A percentile compares a stretch with the other conserved stretches of the same genome.
phyloP scores from a whole-genome alignment of 2,888 invertebrate species.

The Kryphioiulus occultus region DNA sequence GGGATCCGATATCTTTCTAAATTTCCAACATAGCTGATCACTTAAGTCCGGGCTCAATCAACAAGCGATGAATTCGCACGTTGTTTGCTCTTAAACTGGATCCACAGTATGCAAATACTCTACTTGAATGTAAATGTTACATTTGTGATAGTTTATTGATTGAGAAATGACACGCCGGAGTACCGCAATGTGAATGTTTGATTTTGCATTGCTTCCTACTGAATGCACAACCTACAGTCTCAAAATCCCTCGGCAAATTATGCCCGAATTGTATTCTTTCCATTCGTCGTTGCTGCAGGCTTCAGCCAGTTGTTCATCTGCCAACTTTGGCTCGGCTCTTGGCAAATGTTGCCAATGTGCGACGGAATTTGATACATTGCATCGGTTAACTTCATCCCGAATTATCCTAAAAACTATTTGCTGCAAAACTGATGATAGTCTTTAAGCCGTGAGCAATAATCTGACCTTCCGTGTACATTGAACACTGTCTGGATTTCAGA shows the following conservation, averaged over 20 bases:
- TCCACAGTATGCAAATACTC: not conserved
- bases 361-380: not conserved
- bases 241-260: not conserved
- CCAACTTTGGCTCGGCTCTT: not conserved
- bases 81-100: no score
- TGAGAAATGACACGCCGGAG: not conserved
- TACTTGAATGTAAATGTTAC: not conserved
- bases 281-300: slow-evolving; percentile 8
- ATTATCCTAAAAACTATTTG: slow-evolving; percentile 8
- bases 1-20: no score
- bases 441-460: not conserved
- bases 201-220: not conserved
- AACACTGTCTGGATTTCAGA: not conserved
- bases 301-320: slow-evolving; percentile 33
- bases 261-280: not conserved
- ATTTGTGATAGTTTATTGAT: not conserved
- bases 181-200: not conserved
- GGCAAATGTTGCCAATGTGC: not conserved
- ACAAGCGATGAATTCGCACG: no score
- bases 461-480: not conserved
- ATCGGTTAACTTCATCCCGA: not conserved
- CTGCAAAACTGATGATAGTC: not conserved
- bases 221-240: not conserved
- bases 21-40: no score
- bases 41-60: no score